Conservation (phyloP, 1,140 invertebrate genomes). For the Berghia stephanieae region DNA sequence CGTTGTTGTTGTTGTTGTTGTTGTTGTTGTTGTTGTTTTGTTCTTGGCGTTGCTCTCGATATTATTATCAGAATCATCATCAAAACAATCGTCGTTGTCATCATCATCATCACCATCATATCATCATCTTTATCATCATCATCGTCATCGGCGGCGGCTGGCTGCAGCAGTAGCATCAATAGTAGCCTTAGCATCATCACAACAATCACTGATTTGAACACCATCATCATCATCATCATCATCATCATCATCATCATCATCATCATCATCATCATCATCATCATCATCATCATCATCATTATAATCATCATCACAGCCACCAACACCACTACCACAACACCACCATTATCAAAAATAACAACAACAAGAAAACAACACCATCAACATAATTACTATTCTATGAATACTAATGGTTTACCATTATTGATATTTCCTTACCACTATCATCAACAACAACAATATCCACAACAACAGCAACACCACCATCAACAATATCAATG, state of each 20-base stretch:
- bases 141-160: not conserved
- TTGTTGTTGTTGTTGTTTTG: not conserved
- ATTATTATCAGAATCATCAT: not conserved
- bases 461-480: too few relatives aligned
- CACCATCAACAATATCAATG: too few relatives aligned
- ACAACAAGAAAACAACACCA: too few relatives aligned
- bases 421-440: too few relatives aligned
- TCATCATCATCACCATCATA: not conserved
- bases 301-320: not conserved
- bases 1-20: not conserved
- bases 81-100: not conserved
- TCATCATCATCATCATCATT: not conserved
- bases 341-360: too few relatives aligned
- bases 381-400: too few relatives aligned
- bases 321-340: too few relatives aligned
- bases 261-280: not conserved
- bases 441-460: too few relatives aligned
- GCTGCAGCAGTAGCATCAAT: not conserved
- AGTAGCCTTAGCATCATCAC: not conserved
- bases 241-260: not conserved
- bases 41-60: not conserved
- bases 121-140: not conserved
- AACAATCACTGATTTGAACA: not conserved
- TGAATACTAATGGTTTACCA: too few relatives aligned
- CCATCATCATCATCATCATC: not conserved